Base-by-base conservation (phyloP, 2,888 invertebrate species). In the Brenthis hecate region DNA sequence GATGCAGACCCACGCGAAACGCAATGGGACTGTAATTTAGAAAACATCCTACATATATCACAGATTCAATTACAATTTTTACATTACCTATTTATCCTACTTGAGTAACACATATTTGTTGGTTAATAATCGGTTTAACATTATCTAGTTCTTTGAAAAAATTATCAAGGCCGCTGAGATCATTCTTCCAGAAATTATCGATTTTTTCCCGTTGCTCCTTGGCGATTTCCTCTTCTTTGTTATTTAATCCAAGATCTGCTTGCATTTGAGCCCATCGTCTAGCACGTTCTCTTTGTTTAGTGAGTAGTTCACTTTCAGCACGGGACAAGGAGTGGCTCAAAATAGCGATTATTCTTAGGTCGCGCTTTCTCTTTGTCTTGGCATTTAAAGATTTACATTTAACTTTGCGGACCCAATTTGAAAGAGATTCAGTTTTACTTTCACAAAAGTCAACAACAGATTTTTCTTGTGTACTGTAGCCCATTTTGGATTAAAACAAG, bases 91-190 rank as follows among this genome's bases (percentile, higher is more conserved):
- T 69, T 72, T 69, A 75, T 68, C 75, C 79, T 78, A 77, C 73
- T 80, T 83, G 63, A 61, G 55, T 57, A 65, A 69, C 68, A 70
- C 70, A 73, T 66, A 67, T 68, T 68, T 66, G 66, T 64, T 70
- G 84, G 75, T 78, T 83, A 75, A 82, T 78, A 76, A 85, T 72
- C 74, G 93, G 93, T 79, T 94, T 95, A 74, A 95, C 92, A 83
- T 89, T 91, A 80, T 94, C 94, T 81, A 95, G 86, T 85, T 95
- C 93, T 76, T 91, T 93, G 93, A 95, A 95, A 86, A 95, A 95
- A 80, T 88, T 92, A 88, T 95, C 94, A 83, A 95, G 83, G 78
- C 94, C 94, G 83, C 93, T 93, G 81, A 95, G 90, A 85, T 95
- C 95, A 81, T 94, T 93, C 88, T 92, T 92, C 93, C 93, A 93